Base-by-base conservation (phyloP, 2,888 invertebrate genomes). In the Miltochrista miniata region DNA sequence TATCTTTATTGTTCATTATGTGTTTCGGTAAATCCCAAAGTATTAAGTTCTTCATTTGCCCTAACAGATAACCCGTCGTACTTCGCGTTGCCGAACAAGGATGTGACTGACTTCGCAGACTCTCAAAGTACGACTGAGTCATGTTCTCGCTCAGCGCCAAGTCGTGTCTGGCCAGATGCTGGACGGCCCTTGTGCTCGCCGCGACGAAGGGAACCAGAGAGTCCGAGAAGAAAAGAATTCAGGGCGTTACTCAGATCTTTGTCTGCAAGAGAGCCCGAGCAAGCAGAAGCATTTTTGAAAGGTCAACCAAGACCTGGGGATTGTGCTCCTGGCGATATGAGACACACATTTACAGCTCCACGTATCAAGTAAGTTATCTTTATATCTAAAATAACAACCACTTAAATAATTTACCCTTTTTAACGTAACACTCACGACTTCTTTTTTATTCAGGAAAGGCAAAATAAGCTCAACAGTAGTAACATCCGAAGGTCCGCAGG, bases 21-120 rank as follows among this genome's bases (percentile, higher is more conserved):
- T 41, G 18, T 30, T 31, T 18, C 18, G 9, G 30, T 15, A 38
- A 45, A 33, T 18, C 18, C 13, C 29, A 13, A 36, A 29, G 14
- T 45, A 8, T 14, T 38, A 31, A 30, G 12, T n/a, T 31, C 2
- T 51, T 37, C 45, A 4, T 35, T 45, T 58, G 69, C 77, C 89
- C 81, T 91, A 93, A 67, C 93, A 95, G 96, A 96, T 88, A 96
- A 96, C 84, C 96, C 96, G 40, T 95, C 95, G 58, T 96, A 96
- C 81, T 96, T 96, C 83, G 93, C 95, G 72, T 85, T 95, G 70
- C 92, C 93, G 62, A 91, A 93, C 73, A 92, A 89, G 62, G 86
- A 90, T 81, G 85, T 84, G 48, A 68, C 85, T 7, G 86, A 88
- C 51, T 79, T 74, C 61, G 75, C 75, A 18, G 82, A 80, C 29